Percentiles rank a stretch among this genome's conserved stretches.
Conservation (phyloP, 2,888 invertebrate genomes). For the Sesia apiformis region DNA sequence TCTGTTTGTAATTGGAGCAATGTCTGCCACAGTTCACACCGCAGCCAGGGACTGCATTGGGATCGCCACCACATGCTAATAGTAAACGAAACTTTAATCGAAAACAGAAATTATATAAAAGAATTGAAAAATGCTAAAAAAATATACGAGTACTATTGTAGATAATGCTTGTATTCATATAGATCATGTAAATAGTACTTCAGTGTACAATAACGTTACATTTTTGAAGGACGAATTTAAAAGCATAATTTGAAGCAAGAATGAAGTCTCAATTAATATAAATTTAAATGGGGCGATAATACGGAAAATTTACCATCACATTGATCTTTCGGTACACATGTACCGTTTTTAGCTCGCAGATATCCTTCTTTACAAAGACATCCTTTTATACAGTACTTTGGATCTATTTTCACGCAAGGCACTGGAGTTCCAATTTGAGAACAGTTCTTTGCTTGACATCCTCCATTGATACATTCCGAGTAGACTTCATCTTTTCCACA, state of each 20-base stretch:
- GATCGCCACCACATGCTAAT: conserved; percentile 19
- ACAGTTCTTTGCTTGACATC: conserved; percentile 27
- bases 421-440: conserved; percentile 20
- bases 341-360: conserved; percentile 21
- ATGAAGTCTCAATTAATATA: no score
- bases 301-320: conserved; percentile 11
- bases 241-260: no score
- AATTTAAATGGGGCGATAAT: no score
- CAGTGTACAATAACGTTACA: no score
- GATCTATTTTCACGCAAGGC: conserved; percentile 17
- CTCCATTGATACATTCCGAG: conserved; percentile 24
- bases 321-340: conserved; percentile 21
- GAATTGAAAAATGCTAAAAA: no score
- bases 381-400: conserved; percentile 22
- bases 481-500: conserved; percentile 24
- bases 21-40: conserved; percentile 15
- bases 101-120: no score
- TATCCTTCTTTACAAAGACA: conserved; percentile 27
- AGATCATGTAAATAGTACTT: no score
- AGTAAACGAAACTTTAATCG: no score
- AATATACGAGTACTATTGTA: no score
- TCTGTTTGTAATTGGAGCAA: conserved; percentile 12
- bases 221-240: no score
- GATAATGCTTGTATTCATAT: no score
- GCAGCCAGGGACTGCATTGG: conserved; percentile 17